phyloP scores from a whole-genome alignment of 2,113 vertebrate genomes.

The Anser brachyrhynchus region DNA sequence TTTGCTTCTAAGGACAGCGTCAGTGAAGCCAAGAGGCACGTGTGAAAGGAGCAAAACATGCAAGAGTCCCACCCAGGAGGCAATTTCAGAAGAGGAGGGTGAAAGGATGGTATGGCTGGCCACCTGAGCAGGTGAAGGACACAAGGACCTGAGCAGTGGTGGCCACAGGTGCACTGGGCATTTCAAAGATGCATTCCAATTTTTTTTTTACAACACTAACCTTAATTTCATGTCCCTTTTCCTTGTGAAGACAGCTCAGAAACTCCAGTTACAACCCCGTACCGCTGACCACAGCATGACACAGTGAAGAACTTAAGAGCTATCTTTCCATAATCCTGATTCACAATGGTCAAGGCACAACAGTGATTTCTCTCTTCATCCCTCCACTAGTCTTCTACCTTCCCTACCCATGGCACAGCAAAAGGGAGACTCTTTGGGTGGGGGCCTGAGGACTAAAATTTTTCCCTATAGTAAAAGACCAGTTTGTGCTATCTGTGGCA shows the following conservation, averaged over 20 bases:
- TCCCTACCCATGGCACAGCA: not conserved
- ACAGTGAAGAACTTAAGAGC: not conserved
- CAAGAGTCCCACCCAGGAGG: not conserved
- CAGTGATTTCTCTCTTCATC: not conserved
- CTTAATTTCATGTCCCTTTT: not conserved
- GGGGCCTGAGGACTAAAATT: not conserved
- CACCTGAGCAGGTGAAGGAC: not conserved
- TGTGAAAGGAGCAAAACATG: not conserved
- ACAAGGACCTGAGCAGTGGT: not conserved
- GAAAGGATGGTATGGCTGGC: not conserved
- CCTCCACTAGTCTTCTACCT: not conserved
- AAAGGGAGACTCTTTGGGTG: not conserved
- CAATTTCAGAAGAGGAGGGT: not conserved
- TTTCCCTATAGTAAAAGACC: not conserved
- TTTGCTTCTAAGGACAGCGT: not conserved
- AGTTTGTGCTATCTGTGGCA: not conserved
- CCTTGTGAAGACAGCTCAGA: not conserved
- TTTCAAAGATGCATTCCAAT: not conserved
- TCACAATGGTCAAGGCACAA: not conserved
- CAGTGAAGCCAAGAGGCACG: accelerated
- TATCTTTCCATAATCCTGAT: not conserved
- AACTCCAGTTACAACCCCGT: not conserved
- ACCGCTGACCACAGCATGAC: not conserved
- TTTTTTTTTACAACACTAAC: not conserved
- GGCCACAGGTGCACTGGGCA: not conserved